Evolutionary conservation across 2,113 vertebrate genomes (phyloP), one percentile per base, ranked within the genome.

Genomic region (Crypturellus undulatus): DNA sequence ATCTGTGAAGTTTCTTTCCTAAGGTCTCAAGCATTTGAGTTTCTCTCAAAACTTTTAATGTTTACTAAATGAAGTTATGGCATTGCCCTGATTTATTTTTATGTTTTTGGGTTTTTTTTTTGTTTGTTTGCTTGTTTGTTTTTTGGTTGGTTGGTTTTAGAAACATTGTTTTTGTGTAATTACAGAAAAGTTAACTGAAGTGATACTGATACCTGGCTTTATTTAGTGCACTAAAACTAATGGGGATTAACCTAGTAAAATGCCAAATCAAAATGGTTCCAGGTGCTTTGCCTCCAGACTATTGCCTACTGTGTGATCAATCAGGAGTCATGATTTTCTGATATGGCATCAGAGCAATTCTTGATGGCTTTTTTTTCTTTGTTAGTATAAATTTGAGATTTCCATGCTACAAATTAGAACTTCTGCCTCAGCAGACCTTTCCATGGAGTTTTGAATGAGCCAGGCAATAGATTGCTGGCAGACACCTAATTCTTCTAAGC

Each of bases 341-440:
- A 90, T 83, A 71, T 92, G 45, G 3, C 67, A 67, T 64, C 52
- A 89, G 86, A 95, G 38, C 9, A 76, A 21, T 76, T 93, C 77
- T 71, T 85, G 16, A 3, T 68, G 84, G 38, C 51, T 90, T 94
- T n/a, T 90, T 22, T 47, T 47, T 47, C 20, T 47, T 43, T 15
- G 7, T 20, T 47, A 49, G 21, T 22, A n/a, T 79, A 45, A 87
- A 65, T 32, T 72, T 84, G n/a, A 38, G 0, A 1, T 72, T 79
- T 1, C 0, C 30, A 12, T 45, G 5, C 25, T 90, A 17, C 38
- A 78, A 90, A 67, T 10, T 22, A 73, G n/a, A 56, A 54, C 13
- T 73, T 72, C n/a, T 92, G 32, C 32, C 38, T 36, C n/a, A 60
- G 40, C 9, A 40, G 69, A 68, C 45, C 36, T 91, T 89, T 45